A percentile compares a stretch with the other conserved stretches of the same genome.
Evolutionary conservation across 30 jellyfish, hydroid and myxozoan genomes (phyloP).

Genomic region (Aurelia coerulea): DNA sequence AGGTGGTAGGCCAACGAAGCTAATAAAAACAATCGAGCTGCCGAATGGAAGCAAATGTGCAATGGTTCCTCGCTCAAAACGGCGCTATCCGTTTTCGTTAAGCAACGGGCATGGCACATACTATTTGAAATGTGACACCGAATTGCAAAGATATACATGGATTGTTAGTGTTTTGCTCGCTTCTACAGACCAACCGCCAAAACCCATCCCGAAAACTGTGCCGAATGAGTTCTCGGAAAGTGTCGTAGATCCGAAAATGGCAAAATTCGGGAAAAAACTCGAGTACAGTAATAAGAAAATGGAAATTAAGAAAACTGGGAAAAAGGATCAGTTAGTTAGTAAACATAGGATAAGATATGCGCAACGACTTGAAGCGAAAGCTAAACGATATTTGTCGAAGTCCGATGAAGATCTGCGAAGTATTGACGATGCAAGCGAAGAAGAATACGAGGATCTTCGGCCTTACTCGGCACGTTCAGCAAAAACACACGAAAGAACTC

Average conservation of each 20-base stretch:
- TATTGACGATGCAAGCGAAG: slow-evolving; percentile 23
- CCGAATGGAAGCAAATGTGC: slow-evolving; percentile 81
- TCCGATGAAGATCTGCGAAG: slow-evolving; percentile 44
- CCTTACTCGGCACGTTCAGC: slow-evolving; percentile 65
- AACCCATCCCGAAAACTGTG: slow-evolving; percentile 68
- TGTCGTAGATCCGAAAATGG: slow-evolving; percentile 70
- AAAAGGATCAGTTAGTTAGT: slow-evolving; percentile 33
- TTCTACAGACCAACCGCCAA: slow-evolving; percentile 76
- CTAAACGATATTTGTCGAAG: slow-evolving; percentile 42
- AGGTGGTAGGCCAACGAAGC: slow-evolving; percentile 53
- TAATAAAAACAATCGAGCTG: slow-evolving; percentile 80
- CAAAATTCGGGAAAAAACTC: slow-evolving; percentile 41
- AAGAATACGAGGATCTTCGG: slow-evolving; percentile 39
- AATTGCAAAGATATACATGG: slow-evolving; percentile 94
- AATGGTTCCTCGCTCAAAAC: slow-evolving; percentile 79
- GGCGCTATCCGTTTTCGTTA: slow-evolving; percentile 92
- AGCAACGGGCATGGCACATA: slow-evolving; percentile 86
- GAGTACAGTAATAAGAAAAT: slow-evolving; percentile 55
- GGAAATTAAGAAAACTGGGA: slow-evolving; percentile 52
- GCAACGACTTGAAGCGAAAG: slow-evolving; percentile 63
- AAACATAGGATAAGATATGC: slow-evolving; percentile 60
- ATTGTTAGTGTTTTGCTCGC: slow-evolving; percentile 80
- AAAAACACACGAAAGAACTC: slow-evolving; percentile 11
- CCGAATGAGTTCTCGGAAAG: slow-evolving; percentile 75
- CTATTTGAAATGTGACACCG: slow-evolving; percentile 92